These are phyloP conservation scores for Willisornis vidua DNA, from an alignment of 2,113 vertebrate genomes.

Conservation along the genomic window DNA sequence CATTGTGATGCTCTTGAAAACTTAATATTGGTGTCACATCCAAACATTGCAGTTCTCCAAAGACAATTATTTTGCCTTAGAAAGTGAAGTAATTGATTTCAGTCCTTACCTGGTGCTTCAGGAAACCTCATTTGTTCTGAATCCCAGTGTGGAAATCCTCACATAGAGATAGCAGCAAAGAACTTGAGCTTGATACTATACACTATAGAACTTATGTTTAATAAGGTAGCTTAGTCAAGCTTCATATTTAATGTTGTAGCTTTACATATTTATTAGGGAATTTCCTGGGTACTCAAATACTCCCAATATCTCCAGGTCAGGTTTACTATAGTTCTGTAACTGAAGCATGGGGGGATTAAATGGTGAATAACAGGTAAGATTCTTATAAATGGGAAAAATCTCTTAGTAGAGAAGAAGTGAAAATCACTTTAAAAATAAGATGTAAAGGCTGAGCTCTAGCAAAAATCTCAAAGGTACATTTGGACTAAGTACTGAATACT, in stretches of 20 bases:
- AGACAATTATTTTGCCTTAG: not conserved
- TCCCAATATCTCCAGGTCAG: not conserved
- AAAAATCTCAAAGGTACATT: not conserved
- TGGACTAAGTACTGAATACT: not conserved
- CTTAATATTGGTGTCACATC: not conserved
- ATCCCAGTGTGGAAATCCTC: not conserved
- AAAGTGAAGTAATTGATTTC: not conserved
- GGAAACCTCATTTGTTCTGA: not conserved
- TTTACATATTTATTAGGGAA: not conserved
- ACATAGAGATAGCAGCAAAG: not conserved
- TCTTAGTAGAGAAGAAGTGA: not conserved
- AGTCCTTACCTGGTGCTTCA: not conserved
- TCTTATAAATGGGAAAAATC: not conserved
- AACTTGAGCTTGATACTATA: not conserved
- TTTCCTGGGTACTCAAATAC: not conserved
- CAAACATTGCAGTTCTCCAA: not conserved
- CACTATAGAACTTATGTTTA: not conserved
- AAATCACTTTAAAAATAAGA: not conserved
- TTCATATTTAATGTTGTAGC: not conserved
- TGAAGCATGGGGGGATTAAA: not conserved
- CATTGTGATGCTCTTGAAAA: not conserved
- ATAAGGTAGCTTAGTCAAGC: not conserved
- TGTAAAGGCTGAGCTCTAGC: not conserved
- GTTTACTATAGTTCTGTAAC: not conserved
- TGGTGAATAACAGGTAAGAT: not conserved